Conservation (phyloP, 2,888 invertebrate genomes). For the Mechanitis mazaeus region DNA sequence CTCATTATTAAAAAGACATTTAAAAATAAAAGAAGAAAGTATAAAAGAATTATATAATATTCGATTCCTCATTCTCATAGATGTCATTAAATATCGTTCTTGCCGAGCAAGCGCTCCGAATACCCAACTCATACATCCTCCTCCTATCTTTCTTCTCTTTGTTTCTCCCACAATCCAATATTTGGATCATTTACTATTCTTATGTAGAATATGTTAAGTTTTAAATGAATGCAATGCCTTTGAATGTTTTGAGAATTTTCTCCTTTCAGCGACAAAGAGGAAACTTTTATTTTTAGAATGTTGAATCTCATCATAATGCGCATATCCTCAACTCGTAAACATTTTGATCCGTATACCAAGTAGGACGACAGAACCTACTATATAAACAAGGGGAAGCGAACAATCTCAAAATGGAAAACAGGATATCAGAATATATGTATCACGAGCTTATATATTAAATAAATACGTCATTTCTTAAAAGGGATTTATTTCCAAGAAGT, state of each 20-base stretch:
- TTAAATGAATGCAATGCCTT: slow-evolving; percentile 1
- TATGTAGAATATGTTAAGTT: background rate
- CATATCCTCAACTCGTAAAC: slow-evolving; percentile 35
- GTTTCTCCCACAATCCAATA: background rate
- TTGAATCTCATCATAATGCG: slow-evolving; percentile 35
- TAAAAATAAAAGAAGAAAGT: too few relatives aligned
- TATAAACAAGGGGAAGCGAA: slow-evolving; percentile 33
- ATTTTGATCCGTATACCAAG: slow-evolving; percentile 36
- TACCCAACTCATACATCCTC: slow-evolving; percentile 2
- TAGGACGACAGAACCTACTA: slow-evolving; percentile 38
- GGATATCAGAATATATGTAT: slow-evolving; percentile 14
- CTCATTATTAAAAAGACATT: too few relatives aligned
- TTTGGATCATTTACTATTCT: background rate
- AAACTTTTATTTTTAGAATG: slow-evolving; percentile 11
- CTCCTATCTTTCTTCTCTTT: slow-evolving; percentile 7
- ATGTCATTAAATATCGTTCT: too few relatives aligned
- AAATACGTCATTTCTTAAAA: background rate
- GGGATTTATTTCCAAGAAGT: slow-evolving; percentile 2
- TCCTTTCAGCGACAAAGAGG: slow-evolving; percentile 5
- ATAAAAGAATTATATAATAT: too few relatives aligned
- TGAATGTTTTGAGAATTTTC: slow-evolving; percentile 1
- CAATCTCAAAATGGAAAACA: slow-evolving; percentile 44
- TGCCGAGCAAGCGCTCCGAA: too few relatives aligned
- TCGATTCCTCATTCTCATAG: too few relatives aligned
- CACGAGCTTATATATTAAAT: slow-evolving; percentile 2